These are phyloP conservation scores for Pteronotus mesoamericanus DNA, from an alignment of 2,797 vertebrate species.

Conservation along the genomic window DNA sequence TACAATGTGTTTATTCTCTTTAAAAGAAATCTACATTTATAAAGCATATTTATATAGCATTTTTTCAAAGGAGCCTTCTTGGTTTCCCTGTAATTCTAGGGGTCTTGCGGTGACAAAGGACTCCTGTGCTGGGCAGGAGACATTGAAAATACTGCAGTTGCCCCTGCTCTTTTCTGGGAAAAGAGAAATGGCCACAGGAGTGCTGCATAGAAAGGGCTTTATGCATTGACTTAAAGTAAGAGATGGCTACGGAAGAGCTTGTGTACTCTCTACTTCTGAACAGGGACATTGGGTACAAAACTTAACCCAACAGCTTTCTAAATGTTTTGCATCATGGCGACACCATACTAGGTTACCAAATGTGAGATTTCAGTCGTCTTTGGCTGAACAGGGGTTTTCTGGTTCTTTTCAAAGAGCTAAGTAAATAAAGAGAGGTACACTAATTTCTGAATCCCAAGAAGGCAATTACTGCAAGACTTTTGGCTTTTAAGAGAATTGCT, in stretches of 20 bases:
- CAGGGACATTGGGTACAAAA: not conserved
- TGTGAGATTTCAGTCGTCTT: conserved; percentile 31
- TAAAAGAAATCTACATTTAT: no score
- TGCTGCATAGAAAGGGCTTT: conserved; percentile 12
- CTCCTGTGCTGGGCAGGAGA: not conserved
- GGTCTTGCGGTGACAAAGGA: not conserved
- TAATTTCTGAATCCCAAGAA: conserved; percentile 43
- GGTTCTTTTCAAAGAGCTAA: conserved; percentile 12
- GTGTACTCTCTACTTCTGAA: not conserved
- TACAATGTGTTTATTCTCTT: no score
- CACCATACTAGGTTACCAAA: not conserved
- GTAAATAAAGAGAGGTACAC: conserved; percentile 30
- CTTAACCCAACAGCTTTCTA: not conserved
- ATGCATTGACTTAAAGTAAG: conserved; percentile 64
- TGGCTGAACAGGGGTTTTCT: not conserved
- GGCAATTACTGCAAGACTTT: conserved; percentile 11
- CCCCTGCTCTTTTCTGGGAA: conserved; percentile 54
- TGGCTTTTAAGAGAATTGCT: conserved; percentile 40
- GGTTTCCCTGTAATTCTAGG: not conserved
- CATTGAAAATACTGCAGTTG: conserved; percentile 48
- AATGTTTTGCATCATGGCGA: conserved; percentile 23
- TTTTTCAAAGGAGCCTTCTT: no score
- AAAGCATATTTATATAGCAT: no score
- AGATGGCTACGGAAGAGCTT: conserved; percentile 37
- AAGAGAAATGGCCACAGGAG: not conserved